phyloP scores from a whole-genome alignment of 92 coral and sea anemone species.

The Heliopora coerulea region DNA sequence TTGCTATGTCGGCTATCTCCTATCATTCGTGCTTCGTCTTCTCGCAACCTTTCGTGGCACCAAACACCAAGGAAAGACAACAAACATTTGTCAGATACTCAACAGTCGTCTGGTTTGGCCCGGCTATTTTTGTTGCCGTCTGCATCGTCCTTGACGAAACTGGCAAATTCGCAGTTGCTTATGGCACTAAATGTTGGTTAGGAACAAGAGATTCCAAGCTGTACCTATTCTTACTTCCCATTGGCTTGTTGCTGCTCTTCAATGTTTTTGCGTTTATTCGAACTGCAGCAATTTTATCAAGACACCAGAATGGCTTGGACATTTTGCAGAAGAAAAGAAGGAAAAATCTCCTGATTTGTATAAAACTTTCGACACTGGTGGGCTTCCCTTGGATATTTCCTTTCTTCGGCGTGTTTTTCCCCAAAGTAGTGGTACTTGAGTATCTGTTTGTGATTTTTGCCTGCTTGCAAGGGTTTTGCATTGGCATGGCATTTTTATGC shows the following conservation, averaged over 20 bases:
- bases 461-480: neutral
- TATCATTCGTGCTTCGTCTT: slow-evolving; percentile 47
- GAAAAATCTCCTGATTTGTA: neutral
- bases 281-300: slow-evolving; percentile 22
- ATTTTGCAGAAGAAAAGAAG: neutral
- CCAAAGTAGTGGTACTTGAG: neutral
- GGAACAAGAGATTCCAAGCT: slow-evolving; percentile 38
- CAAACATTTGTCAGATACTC: slow-evolving; percentile 37
- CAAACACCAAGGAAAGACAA: neutral
- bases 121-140: slow-evolving; percentile 47
- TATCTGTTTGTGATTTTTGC: neutral
- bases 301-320: neutral
- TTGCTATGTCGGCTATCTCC: slow-evolving; percentile 45
- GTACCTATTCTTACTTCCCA: slow-evolving; percentile 54
- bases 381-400: neutral
- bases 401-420: neutral
- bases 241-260: slow-evolving; percentile 39
- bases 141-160: slow-evolving; percentile 61
- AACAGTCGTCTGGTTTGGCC: slow-evolving; percentile 58
- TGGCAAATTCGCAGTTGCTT: slow-evolving; percentile 52
- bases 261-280: slow-evolving; percentile 50
- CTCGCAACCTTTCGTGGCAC: slow-evolving; percentile 10
- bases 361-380: neutral
- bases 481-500: neutral
- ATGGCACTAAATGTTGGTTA: slow-evolving; percentile 70